Conservation (phyloP, 2,888 invertebrate genomes). For the Plebejus melissa region DNA sequence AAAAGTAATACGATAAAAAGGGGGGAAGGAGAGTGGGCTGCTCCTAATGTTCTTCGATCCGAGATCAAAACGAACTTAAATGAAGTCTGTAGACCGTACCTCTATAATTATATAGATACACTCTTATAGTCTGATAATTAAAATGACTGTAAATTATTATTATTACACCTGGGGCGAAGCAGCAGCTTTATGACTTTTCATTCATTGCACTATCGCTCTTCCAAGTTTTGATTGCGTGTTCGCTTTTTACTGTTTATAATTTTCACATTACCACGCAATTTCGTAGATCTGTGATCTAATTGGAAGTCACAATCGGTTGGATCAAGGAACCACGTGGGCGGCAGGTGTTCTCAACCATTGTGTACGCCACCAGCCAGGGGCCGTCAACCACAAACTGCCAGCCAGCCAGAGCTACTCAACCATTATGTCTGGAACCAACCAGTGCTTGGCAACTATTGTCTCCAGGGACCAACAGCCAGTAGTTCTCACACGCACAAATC, state of each 20-base stretch:
- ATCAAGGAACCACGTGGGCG: slow-evolving; percentile 20
- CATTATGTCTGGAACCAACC: neutral
- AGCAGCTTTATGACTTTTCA: too few species aligned
- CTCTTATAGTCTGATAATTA: too few species aligned
- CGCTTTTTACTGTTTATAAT: neutral
- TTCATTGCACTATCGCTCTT: neutral
- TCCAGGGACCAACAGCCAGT: neutral
- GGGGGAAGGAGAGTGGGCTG: too few species aligned
- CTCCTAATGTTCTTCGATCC: too few species aligned
- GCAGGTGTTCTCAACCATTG: slow-evolving; percentile 17
- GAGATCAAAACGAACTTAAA: too few species aligned
- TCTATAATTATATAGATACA: too few species aligned
- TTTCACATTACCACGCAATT: slow-evolving; percentile 15
- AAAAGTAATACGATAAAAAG: too few species aligned
- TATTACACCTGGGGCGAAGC: too few species aligned
- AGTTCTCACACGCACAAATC: slow-evolving; percentile 7
- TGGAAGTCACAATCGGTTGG: neutral
- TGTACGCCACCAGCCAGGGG: neutral
- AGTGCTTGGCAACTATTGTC: neutral
- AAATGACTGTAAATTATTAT: too few species aligned
- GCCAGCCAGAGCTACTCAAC: neutral
- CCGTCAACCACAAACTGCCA: neutral
- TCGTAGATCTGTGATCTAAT: slow-evolving; percentile 23
- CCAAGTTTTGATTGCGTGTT: neutral
- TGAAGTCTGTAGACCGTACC: too few species aligned